phyloP scores from a whole-genome alignment of 2,888 invertebrate species.

The Drosophila formosana region DNA sequence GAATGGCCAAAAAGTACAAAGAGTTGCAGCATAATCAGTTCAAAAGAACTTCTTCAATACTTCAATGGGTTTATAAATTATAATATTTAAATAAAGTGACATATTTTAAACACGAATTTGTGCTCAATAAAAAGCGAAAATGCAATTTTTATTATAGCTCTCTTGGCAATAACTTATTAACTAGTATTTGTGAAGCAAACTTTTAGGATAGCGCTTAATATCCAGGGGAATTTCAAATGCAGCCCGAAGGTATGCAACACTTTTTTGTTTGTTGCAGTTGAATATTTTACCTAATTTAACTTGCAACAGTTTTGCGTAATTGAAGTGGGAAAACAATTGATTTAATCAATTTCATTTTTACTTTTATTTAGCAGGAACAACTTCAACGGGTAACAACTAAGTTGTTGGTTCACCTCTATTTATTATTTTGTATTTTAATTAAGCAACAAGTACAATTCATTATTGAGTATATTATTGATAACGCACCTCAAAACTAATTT shows the following conservation, averaged over 20 bases:
- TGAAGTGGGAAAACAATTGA: not conserved
- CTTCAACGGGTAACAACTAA: too few species aligned
- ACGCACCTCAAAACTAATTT: too few species aligned
- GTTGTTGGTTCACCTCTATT: too few species aligned
- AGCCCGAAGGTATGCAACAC: slow-evolving; percentile 26
- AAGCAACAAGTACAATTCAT: too few species aligned
- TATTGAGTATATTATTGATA: too few species aligned
- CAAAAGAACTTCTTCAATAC: not conserved
- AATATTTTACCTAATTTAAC: too few species aligned
- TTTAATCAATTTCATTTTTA: not conserved
- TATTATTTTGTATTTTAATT: too few species aligned
- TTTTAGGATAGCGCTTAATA: not conserved
- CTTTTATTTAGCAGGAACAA: not conserved
- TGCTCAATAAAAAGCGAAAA: not conserved
- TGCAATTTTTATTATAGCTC: not conserved
- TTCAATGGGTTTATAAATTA: not conserved
- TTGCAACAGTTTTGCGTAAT: not conserved
- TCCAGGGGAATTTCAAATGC: accelerated
- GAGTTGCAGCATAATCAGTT: not conserved
- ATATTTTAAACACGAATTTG: not conserved
- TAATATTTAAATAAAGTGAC: not conserved
- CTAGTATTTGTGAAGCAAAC: slow-evolving; percentile 19
- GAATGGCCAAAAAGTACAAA: not conserved
- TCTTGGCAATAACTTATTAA: not conserved
- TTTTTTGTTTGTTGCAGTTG: not conserved